A percentile compares a stretch with the other conserved stretches of the same genome.
These are phyloP conservation scores for Dicycla oo DNA, from an alignment of 2,888 invertebrate species.

Conservation along the genomic window DNA sequence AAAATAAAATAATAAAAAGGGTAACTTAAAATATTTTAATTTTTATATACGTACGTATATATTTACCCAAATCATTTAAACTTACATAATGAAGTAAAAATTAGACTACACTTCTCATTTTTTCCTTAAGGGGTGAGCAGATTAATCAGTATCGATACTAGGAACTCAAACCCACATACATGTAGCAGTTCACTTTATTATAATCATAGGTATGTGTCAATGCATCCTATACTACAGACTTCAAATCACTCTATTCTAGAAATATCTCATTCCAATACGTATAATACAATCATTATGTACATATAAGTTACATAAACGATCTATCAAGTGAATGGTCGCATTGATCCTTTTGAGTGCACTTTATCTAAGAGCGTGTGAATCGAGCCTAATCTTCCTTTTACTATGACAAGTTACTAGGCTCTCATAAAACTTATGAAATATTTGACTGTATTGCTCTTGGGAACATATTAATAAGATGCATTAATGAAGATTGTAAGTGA, in stretches of 20 bases:
- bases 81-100: neutral
- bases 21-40: neutral
- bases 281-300: constrained; percentile 29
- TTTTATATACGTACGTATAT: neutral
- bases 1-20: neutral
- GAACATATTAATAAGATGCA: constrained; percentile 18
- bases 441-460: constrained; percentile 15
- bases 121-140: constrained; percentile 6
- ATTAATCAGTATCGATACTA: constrained; percentile 24
- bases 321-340: constrained; percentile 31
- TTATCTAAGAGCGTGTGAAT: constrained; percentile 50
- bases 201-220: constrained; percentile 5
- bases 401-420: constrained; percentile 33
- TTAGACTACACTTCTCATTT: neutral
- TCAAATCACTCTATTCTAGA: neutral
- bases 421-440: constrained; percentile 12
- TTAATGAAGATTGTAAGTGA: constrained; percentile 17
- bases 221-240: neutral
- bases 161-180: constrained; percentile 4
- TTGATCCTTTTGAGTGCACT: constrained; percentile 47
- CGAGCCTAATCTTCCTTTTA: constrained; percentile 7
- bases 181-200: neutral
- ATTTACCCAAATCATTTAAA: neutral
- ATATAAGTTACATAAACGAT: constrained; percentile 15
- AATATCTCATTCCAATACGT: constrained; percentile 21